Percentiles rank a stretch among this genome's conserved stretches.
phyloP scores from a whole-genome alignment of 2,797 vertebrate species.

The Nothura maculosa region DNA sequence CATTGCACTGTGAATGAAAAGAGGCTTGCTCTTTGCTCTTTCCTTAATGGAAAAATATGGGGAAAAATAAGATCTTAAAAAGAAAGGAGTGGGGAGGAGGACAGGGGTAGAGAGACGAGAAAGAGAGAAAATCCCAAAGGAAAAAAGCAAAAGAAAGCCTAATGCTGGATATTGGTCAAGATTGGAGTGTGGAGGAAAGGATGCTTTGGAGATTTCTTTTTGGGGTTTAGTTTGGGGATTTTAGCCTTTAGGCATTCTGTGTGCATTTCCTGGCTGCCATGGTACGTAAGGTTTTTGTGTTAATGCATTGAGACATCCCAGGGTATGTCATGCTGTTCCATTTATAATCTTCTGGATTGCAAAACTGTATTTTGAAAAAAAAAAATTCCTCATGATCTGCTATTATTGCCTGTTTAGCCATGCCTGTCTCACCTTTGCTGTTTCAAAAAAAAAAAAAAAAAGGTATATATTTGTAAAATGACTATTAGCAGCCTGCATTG shows the following conservation, averaged over 20 bases:
- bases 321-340: slow-evolving; percentile 9
- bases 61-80: neutral
- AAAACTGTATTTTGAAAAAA: neutral
- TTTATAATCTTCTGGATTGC: slow-evolving; percentile 17
- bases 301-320: slow-evolving; percentile 52
- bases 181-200: neutral
- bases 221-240: no score
- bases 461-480: neutral
- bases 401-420: neutral
- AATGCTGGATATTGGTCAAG: slow-evolving; percentile 50
- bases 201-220: neutral
- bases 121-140: neutral
- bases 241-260: no score
- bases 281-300: slow-evolving; percentile 25
- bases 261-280: slow-evolving; percentile 32
- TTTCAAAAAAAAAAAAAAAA: neutral
- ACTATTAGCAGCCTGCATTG: neutral
- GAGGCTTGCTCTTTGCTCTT: neutral
- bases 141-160: slow-evolving; percentile 47
- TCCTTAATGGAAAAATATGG: slow-evolving; percentile 65
- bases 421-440: neutral
- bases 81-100: neutral
- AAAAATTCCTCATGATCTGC: neutral
- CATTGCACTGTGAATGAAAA: slow-evolving; percentile 77
- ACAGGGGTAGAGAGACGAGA: neutral